Base-by-base conservation (phyloP, 2,797 vertebrate species). In the Takifugu ocellatus region DNA sequence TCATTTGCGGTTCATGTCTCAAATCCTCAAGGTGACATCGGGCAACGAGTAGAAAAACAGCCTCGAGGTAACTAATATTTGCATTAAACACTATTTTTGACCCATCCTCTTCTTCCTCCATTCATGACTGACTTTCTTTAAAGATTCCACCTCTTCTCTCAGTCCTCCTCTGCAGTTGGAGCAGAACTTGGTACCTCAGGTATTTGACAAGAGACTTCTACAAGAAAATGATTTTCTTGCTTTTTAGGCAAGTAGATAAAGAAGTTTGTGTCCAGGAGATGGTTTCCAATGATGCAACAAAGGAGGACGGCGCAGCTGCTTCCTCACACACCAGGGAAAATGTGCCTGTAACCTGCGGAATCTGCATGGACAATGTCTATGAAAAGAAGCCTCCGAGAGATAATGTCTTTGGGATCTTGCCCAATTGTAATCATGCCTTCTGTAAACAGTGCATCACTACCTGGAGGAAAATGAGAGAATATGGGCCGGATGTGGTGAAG, bases 331-430 rank as follows among this genome's bases (percentile, higher is more conserved):
- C 29, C 36, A 51, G 55, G 45, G 55, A 43, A 33, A 55, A 17
- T 3, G 16, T 9, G 0, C 51, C 92, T 0, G 42, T 95, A 25
- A 80, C 88, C 52, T 98, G 95, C 7, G 95, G 95, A 17, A 95
- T 97, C 86, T 96, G 94, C 85, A 95, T 96, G 94, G 96, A 97
- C 66, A 92, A 88, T 12, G 92, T 96, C 51, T 95, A 92, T 1
- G 94, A 93, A 75, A 97, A 97, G 74, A 21, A 60, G 0, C 70
- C 82, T 11, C 56, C 56, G 0, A 75, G 87, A 6, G 82, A 93
- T 48, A 61, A 85, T 0, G 64, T 93, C 12, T 98, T 97, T 8
- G 93, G 93, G 54, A 94, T 98, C 78, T 86, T 97, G 63, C 94
- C 94, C 0, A 96, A 92, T 87, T 97, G 95, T 74, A 87, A 72